phyloP scores from a whole-genome alignment of 2,797 vertebrate species.

The Brotula barbata region DNA sequence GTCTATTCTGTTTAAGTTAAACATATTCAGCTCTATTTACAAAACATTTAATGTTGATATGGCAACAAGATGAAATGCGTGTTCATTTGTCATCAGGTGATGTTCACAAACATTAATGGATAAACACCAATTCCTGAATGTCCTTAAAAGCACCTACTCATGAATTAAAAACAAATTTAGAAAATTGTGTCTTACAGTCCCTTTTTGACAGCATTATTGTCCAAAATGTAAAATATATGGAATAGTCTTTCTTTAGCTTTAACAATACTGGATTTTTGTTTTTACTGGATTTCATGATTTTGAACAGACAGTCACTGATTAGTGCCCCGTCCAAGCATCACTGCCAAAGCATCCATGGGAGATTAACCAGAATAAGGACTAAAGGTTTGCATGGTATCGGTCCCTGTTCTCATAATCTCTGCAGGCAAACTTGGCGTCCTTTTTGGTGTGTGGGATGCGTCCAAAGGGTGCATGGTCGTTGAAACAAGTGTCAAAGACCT shows the following conservation, averaged over 20 bases:
- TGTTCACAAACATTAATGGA: conserved; percentile 16
- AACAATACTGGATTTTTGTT: too few species aligned
- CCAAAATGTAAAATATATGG: conserved; percentile 32
- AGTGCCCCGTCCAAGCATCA: neutral
- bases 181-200: conserved; percentile 21
- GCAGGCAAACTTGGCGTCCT: conserved; percentile 85
- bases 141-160: conserved; percentile 48
- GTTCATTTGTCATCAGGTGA: conserved; percentile 10
- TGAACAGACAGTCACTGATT: conserved; percentile 15
- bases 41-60: conserved; percentile 38
- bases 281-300: conserved; percentile 9
- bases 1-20: conserved; percentile 43
- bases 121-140: conserved; percentile 24
- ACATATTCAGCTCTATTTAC: conserved; percentile 53
- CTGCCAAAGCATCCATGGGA: conserved; percentile 27
- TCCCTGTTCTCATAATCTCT: conserved; percentile 88
- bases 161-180: conserved; percentile 22
- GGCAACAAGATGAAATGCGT: conserved; percentile 24
- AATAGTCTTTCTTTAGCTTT: conserved; percentile 18
- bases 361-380: conserved; percentile 44
- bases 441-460: conserved; percentile 88
- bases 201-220: conserved; percentile 28
- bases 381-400: conserved; percentile 89
- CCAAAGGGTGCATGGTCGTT: conserved; percentile 95
- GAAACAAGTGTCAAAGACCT: conserved; percentile 94